phyloP scores from a whole-genome alignment of 1,140 invertebrate genomes.

The Eriocheir sinensis region DNA sequence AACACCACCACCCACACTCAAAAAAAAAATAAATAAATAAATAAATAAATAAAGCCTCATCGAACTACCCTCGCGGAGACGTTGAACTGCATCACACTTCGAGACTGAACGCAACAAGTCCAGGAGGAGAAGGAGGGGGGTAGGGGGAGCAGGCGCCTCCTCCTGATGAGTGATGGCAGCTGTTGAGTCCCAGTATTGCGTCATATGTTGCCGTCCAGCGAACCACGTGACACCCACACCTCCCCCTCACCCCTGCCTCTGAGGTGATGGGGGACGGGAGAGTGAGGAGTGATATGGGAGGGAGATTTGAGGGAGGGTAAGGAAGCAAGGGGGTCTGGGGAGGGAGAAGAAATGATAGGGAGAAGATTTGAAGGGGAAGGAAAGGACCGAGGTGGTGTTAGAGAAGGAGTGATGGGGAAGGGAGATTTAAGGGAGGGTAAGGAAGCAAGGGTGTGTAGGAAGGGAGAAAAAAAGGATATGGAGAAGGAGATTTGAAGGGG shows the following conservation, averaged over 20 bases:
- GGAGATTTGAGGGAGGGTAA: too few relatives aligned
- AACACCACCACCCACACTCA: too few relatives aligned
- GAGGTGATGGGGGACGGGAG: not conserved
- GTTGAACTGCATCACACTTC: too few relatives aligned
- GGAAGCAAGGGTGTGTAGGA: too few relatives aligned
- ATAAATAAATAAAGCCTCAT: too few relatives aligned
- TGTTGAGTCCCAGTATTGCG: conserved; percentile 24
- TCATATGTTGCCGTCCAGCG: not conserved
- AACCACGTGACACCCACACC: not conserved
- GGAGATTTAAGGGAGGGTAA: not conserved
- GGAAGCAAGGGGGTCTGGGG: too few relatives aligned
- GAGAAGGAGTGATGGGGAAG: not conserved
- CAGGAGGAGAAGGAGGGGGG: not conserved
- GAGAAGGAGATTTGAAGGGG: not conserved
- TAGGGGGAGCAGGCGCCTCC: not conserved
- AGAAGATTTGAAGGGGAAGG: too few relatives aligned
- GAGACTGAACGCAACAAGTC: conserved; percentile 1
- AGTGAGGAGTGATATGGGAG: not conserved
- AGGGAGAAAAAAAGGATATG: not conserved
- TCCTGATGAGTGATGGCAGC: not conserved
- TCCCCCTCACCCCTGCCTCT: too few relatives aligned
- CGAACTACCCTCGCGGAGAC: too few relatives aligned
- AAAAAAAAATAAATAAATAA: too few relatives aligned
- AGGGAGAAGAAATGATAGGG: too few relatives aligned
- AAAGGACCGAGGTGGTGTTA: not conserved